Base-by-base conservation (phyloP, 2,113 vertebrate species). In the Oxyruncus cristatus region DNA sequence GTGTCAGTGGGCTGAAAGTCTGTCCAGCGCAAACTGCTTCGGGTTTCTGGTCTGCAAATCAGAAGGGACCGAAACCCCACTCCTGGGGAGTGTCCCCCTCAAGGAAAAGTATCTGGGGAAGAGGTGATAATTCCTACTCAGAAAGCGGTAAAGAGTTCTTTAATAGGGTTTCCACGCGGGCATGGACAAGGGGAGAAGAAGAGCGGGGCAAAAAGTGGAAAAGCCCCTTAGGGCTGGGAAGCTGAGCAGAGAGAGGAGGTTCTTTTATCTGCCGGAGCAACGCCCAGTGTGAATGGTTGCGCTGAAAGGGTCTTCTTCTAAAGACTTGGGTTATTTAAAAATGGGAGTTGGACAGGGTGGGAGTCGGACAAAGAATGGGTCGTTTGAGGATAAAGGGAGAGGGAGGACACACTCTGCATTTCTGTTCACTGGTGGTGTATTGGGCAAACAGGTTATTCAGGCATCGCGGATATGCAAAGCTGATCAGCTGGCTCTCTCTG, bases 371-470 rank as follows among this genome's bases (percentile, higher is more conserved):
- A 93, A 71, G 88, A 58, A 52, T 9, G 23, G 70, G 79, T 96
- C 49, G 7, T 78, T 49, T 87, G 79, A 96, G 79, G 92, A 68
- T 74, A 83, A 70, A 93, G 49, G 59, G 79, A 86, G 65, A 74
- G 62, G 58, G 65, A 86, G 74, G 90, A 59, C 78, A 42, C 46
- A 12, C 33, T 81, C 85, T 30, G 65, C 49, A 26, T 93, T 95
- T 92, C 80, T 81, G 14, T 62, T 73, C 71, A 30, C 71, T 89
- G 53, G 19, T 44, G 50, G 26, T 93, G 89, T 88, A 86, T 95
- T 89, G 93, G 88, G 55, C 55, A 82, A 91, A 92, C 91, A 85
- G 85, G 95, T 95, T 96, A 82, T 95, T 93, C 91, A 79, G 87
- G 93, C 90, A 75, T 50, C 27, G 9, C 0, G 53, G 70, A 93